phyloP scores from a whole-genome alignment of 2,888 invertebrate species.

The Eilema sororculum region DNA sequence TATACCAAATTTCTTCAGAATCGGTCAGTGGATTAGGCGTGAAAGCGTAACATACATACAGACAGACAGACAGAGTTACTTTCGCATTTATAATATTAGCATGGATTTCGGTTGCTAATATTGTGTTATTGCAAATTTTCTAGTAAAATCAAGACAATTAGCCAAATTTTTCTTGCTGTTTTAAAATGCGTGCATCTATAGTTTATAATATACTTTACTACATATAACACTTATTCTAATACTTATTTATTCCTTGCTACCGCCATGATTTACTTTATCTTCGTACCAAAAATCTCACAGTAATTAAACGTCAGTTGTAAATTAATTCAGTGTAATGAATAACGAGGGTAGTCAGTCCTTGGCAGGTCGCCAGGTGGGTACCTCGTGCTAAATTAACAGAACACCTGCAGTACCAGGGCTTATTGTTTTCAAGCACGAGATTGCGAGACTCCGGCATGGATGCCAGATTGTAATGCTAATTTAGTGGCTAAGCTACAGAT shows the following conservation, averaged over 20 bases:
- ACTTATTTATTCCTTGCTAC: not conserved
- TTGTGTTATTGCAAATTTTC: too few relatives aligned
- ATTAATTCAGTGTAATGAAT: conserved; percentile 40
- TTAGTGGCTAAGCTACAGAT: conserved; percentile 24
- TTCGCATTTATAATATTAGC: too few relatives aligned
- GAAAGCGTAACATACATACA: too few relatives aligned
- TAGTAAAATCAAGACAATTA: too few relatives aligned
- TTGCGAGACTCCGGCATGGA: conserved; percentile 25
- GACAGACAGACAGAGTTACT: too few relatives aligned
- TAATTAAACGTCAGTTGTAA: conserved; percentile 33
- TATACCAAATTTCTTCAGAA: too few relatives aligned
- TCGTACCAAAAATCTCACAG: not conserved
- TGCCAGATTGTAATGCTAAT: conserved; percentile 37
- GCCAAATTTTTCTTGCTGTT: too few relatives aligned
- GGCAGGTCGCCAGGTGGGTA: conserved; percentile 38
- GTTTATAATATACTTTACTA: too few relatives aligned
- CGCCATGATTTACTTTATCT: not conserved
- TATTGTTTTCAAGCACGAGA: conserved; percentile 44
- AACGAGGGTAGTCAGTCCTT: conserved; percentile 24
- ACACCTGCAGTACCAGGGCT: conserved; percentile 45
- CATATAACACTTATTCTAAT: too few relatives aligned
- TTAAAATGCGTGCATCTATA: too few relatives aligned
- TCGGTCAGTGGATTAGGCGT: too few relatives aligned
- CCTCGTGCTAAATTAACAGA: conserved; percentile 38
- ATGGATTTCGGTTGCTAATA: too few relatives aligned